Percentiles rank a stretch among this genome's conserved stretches.
Evolutionary conservation across 2,113 vertebrate species (phyloP).

Genomic region (Seriola rivoliana): DNA sequence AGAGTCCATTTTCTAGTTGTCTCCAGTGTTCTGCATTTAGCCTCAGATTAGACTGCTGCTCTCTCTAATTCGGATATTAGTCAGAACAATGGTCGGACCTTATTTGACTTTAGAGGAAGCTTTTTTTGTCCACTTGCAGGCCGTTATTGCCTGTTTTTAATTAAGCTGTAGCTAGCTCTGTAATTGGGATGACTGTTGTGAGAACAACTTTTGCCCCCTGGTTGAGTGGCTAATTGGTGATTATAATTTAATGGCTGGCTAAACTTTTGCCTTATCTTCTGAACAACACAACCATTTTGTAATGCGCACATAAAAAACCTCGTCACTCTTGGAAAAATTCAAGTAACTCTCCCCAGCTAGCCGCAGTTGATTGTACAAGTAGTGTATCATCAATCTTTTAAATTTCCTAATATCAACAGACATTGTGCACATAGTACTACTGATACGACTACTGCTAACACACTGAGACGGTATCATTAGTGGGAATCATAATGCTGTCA

Average conservation of each 20-base stretch:
- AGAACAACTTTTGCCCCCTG: slow-evolving; percentile 42
- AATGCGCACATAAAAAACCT: slow-evolving; percentile 1
- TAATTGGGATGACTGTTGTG: slow-evolving; percentile 53
- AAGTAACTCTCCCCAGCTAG: neutral
- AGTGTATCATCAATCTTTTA: neutral
- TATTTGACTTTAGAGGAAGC: slow-evolving; percentile 27
- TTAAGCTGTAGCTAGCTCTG: slow-evolving; percentile 60
- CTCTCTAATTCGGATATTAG: slow-evolving; percentile 6
- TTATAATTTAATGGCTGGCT: slow-evolving; percentile 74
- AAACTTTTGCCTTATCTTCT: slow-evolving; percentile 33
- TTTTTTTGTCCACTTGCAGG: slow-evolving; percentile 20
- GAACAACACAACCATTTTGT: slow-evolving; percentile 22
- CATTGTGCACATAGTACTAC: neutral
- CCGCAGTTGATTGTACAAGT: neutral
- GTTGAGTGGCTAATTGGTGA: slow-evolving; percentile 72
- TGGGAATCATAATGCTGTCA: no score
- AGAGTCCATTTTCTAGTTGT: slow-evolving; percentile 1
- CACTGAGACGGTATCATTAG: no score
- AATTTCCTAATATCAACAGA: neutral
- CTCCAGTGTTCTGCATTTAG: neutral
- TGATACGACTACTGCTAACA: neutral
- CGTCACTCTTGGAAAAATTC: neutral
- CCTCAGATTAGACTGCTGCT: neutral
- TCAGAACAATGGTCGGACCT: slow-evolving; percentile 6
- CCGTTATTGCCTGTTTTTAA: slow-evolving; percentile 56